These are phyloP conservation scores for Hermaeophaga mercurialis DNA, from an alignment of 2,888 invertebrate species.

Conservation along the genomic window DNA sequence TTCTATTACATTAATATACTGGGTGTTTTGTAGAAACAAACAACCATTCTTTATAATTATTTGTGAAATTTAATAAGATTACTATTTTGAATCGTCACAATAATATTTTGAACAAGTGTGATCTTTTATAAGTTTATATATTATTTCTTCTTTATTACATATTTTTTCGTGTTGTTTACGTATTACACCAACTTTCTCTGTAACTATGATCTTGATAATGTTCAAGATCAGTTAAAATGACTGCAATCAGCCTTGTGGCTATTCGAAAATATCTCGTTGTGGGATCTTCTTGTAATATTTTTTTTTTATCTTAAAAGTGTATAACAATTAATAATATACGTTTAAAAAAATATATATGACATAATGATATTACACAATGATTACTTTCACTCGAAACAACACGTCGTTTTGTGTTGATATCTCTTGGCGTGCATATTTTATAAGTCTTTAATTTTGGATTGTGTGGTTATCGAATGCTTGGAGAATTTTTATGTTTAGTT, in stretches of 20 bases:
- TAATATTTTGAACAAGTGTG: too few relatives aligned
- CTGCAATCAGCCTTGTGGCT: not conserved
- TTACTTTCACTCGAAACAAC: constrained; percentile 9
- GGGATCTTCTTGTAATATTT: not conserved
- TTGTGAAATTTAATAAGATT: too few relatives aligned
- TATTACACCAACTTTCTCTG: not conserved
- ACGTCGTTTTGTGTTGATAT: constrained; percentile 12
- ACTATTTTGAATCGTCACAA: too few relatives aligned
- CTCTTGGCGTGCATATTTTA: constrained; percentile 10
- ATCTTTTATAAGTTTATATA: too few relatives aligned
- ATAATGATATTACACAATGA: constrained; percentile 9
- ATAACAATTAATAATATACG: not conserved
- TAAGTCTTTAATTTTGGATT: constrained; percentile 5
- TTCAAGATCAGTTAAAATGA: constrained; percentile 9
- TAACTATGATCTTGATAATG: constrained; percentile 6
- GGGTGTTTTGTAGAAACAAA: too few relatives aligned
- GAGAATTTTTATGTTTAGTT: not conserved
- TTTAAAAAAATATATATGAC: constrained; percentile 5
- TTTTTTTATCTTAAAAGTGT: not conserved
- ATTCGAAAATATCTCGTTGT: too few relatives aligned
- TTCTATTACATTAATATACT: too few relatives aligned
- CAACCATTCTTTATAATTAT: too few relatives aligned
- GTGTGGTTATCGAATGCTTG: too few relatives aligned
- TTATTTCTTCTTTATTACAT: too few relatives aligned
- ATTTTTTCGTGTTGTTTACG: too few relatives aligned